A percentile compares a stretch with the other conserved stretches of the same genome.
Evolutionary conservation across 2,888 invertebrate genomes (phyloP).

Genomic region (Aphelenchoides bicaudatus): DNA sequence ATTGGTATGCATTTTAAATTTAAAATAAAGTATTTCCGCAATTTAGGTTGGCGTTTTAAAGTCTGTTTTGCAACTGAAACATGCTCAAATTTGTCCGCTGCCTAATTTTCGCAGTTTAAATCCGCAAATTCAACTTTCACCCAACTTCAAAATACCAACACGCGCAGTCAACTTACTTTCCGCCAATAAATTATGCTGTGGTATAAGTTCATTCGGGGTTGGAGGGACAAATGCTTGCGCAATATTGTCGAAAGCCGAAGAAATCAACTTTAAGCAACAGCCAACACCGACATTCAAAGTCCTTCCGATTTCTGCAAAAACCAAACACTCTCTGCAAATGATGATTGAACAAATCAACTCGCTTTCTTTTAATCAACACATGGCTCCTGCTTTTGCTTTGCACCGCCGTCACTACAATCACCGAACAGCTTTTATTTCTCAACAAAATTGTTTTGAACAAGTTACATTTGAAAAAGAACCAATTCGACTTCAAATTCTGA

Average conservation of each 20-base stretch:
- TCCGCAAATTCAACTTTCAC: slow-evolving; percentile 40
- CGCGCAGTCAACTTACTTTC: slow-evolving; percentile 27
- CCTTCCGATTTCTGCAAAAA: slow-evolving; percentile 50
- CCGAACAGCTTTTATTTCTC: too few relatives aligned
- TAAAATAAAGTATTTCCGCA: slow-evolving; percentile 7
- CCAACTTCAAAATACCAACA: slow-evolving; percentile 24
- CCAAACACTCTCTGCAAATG: slow-evolving; percentile 35
- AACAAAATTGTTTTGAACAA: too few relatives aligned
- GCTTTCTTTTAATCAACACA: too few relatives aligned
- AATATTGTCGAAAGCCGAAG: slow-evolving; percentile 26
- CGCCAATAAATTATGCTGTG: slow-evolving; percentile 27
- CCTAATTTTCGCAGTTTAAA: slow-evolving; percentile 50
- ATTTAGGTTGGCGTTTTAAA: too few relatives aligned
- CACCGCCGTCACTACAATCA: slow-evolving; percentile 19
- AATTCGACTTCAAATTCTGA: slow-evolving; percentile 3
- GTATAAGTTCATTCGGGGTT: slow-evolving; percentile 56
- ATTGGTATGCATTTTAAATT: slow-evolving; percentile 50
- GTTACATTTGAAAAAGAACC: not conserved
- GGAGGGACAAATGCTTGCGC: slow-evolving; percentile 57
- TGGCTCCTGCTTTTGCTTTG: slow-evolving; percentile 21
- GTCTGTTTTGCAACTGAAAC: slow-evolving; percentile 41
- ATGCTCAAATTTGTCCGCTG: slow-evolving; percentile 42
- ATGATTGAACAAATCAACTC: not conserved
- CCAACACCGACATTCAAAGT: slow-evolving; percentile 20
- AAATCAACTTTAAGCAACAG: too few relatives aligned